These are phyloP conservation scores for Hypsibius dujardini DNA, from an alignment of 1,140 invertebrate species.

Conservation along the genomic window DNA sequence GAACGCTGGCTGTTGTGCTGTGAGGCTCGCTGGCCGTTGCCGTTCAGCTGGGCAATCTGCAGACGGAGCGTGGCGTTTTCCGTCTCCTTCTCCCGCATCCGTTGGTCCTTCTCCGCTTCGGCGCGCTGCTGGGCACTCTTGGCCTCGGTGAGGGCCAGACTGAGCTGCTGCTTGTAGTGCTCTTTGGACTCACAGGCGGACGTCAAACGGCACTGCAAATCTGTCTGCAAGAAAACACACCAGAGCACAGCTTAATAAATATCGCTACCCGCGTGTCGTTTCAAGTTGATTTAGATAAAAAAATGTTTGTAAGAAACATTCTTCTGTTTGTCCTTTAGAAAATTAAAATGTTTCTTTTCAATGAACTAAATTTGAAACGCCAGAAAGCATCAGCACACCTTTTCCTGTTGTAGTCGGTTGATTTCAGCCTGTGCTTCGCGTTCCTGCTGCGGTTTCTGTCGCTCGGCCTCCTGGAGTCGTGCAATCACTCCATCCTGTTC, in stretches of 20 bases:
- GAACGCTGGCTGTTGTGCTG: not conserved
- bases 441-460: slow-evolving; percentile 10
- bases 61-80: not conserved
- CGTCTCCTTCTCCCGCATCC: not conserved
- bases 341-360: not conserved
- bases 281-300: not conserved
- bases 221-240: not conserved
- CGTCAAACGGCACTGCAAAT: not conserved
- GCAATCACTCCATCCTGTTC: not conserved
- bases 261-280: not conserved
- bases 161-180: not conserved
- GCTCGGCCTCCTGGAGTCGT: not conserved
- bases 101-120: not conserved
- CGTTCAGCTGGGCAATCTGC: not conserved
- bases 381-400: not conserved
- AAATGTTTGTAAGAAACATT: not conserved
- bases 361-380: not conserved
- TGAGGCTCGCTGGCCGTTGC: not conserved
- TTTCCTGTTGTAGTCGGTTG: not conserved
- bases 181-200: not conserved
- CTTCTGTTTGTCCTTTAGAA: not conserved
- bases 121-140: not conserved
- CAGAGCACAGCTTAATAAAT: not conserved
- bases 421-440: not conserved
- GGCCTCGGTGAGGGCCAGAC: not conserved